Base-by-base conservation (phyloP, 2,113 vertebrate genomes). In the Phrynosoma blainvillii region DNA sequence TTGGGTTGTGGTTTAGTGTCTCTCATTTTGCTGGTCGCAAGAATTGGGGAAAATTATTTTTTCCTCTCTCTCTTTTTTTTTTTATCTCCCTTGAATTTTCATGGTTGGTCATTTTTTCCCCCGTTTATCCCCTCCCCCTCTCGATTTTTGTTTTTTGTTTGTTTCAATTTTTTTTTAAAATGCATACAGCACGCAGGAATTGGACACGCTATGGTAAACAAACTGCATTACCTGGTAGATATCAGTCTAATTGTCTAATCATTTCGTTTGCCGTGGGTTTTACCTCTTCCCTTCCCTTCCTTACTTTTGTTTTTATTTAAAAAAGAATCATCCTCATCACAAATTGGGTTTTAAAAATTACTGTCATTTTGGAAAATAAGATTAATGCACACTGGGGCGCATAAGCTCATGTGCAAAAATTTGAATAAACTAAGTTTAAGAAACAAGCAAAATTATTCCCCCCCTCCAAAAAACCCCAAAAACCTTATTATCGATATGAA, bases 171-270 rank as follows among this genome's bases (percentile, higher is more conserved):
- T 83, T 95, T 96, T 85, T 42, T 65, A 20, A 78, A 79, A 85
- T 86, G 84, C 91, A 88, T 81, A 96, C 97, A 99, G 98, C 98
- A 99, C 97, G 98, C 98, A 98, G 98, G 98, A 97, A 99, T 99
- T 97, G 98, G 98, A 99, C 98, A 99, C 98, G 98, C 98, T 98
- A 98, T 98, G 98, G 98, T 99, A 99, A 99, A 99, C 98, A 99
- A 98, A 98, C 98, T 99, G 97, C 98, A 98, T 98, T 99, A 98
- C 98, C 98, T 99, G 98, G 98, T 99, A 99, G 98, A 98, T 99
- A 98, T 99, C 98, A 98, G 98, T 98, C 98, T 98, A 98, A 98
- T 98, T 98, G 98, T 98, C 98, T 95, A 92, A 93, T 93, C 93
- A 93, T 94, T 95, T 92, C 92, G 92, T 94, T 95, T 95, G 94